phyloP scores from a whole-genome alignment of 2,888 invertebrate genomes.

The Noctua comes region DNA sequence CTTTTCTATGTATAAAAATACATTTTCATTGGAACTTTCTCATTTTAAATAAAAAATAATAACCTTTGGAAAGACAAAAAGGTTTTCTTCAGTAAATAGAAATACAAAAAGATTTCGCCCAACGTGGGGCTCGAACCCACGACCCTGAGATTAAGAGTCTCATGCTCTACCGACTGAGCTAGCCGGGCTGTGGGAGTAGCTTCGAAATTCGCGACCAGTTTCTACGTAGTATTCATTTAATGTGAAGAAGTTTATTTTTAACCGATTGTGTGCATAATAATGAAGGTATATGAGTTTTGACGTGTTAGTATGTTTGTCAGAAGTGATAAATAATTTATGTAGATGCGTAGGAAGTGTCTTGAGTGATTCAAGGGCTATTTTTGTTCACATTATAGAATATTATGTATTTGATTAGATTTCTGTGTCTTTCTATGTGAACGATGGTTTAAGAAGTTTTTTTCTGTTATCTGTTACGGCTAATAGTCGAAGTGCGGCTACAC shows the following conservation, averaged over 20 bases:
- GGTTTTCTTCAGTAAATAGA: accelerated
- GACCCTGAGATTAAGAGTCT: constrained; percentile 91
- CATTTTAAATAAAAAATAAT: not conserved
- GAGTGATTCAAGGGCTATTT: not conserved
- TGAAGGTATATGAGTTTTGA: constrained; percentile 12
- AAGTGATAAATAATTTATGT: constrained; percentile 23
- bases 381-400: not conserved
- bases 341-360: constrained; percentile 1
- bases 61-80: not conserved
- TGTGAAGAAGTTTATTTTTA: constrained; percentile 4
- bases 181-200: constrained; percentile 78
- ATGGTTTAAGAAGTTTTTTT: not conserved
- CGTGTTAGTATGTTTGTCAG: not conserved
- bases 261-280: not conserved
- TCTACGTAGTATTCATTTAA: not conserved
- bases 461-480: not conserved
- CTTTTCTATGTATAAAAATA: no score
- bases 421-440: no score
- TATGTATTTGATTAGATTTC: not conserved
- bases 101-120: constrained; percentile 82
- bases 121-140: constrained; percentile 91
- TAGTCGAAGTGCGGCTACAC: no score
- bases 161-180: constrained; percentile 90
- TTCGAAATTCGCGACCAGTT: accelerated
- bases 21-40: not conserved